phyloP scores from a whole-genome alignment of 1,140 invertebrate species.

The Ceratina calcarata region DNA sequence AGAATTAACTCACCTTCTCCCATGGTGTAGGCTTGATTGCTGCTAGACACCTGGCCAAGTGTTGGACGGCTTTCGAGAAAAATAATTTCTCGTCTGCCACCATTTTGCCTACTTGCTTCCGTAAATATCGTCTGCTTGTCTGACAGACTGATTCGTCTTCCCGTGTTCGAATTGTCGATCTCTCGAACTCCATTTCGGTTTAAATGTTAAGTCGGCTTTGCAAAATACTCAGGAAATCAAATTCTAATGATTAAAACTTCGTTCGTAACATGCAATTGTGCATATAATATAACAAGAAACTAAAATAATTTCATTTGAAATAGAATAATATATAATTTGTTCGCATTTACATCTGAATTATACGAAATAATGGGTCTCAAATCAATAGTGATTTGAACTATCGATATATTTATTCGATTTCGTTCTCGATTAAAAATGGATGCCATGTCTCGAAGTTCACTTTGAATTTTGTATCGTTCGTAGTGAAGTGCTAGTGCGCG shows the following conservation, averaged over 20 bases:
- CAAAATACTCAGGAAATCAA: neutral
- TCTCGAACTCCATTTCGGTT: neutral
- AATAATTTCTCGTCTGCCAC: slow-evolving; percentile 87
- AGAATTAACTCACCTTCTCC: slow-evolving; percentile 87
- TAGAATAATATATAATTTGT: neutral
- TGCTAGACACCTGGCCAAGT: slow-evolving; percentile 92
- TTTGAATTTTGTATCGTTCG: slow-evolving; percentile 2
- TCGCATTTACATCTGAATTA: neutral
- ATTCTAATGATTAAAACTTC: neutral
- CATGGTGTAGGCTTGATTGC: slow-evolving; percentile 91
- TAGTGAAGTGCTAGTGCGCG: neutral
- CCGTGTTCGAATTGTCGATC: slow-evolving; percentile 23
- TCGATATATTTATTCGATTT: slow-evolving; percentile 14
- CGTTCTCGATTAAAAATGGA: too few species aligned
- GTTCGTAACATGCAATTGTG: neutral
- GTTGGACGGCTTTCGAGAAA: slow-evolving; percentile 92
- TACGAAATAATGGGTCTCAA: slow-evolving; percentile 54
- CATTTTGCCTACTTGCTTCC: slow-evolving; percentile 70
- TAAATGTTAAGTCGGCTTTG: neutral
- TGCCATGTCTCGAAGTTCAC: neutral
- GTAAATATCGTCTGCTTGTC: slow-evolving; percentile 44
- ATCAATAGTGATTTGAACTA: neutral
- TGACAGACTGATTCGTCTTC: neutral
- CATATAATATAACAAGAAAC: neutral
- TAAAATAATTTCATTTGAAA: neutral